phyloP scores from a whole-genome alignment of 2,888 invertebrate genomes.

The Melanotus villosus region DNA sequence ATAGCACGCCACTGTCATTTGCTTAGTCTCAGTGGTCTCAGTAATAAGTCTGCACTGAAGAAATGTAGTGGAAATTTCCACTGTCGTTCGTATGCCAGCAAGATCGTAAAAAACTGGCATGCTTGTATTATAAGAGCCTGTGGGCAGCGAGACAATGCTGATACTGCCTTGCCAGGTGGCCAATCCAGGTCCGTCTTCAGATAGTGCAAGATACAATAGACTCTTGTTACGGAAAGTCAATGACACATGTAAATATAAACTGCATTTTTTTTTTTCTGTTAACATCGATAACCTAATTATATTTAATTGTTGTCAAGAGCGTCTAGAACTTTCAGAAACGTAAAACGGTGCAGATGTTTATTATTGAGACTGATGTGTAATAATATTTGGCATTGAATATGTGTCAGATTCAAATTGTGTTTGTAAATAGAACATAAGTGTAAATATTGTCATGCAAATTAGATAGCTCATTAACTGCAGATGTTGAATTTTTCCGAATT shows the following conservation, averaged over 20 bases:
- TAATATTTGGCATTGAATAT: too few species aligned
- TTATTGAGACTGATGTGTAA: too few species aligned
- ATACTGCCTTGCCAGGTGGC: slow-evolving; percentile 27
- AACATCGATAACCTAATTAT: neutral
- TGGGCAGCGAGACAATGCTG: slow-evolving; percentile 28
- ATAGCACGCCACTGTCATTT: slow-evolving; percentile 29
- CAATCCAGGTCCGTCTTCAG: slow-evolving; percentile 18
- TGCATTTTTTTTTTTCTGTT: neutral
- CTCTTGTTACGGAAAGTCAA: too few species aligned
- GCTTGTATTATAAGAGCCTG: slow-evolving; percentile 14
- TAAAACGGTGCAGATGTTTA: neutral
- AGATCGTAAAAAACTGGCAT: slow-evolving; percentile 22
- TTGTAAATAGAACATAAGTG: too few species aligned
- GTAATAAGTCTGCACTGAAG: slow-evolving; percentile 16
- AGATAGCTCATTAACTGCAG: too few species aligned
- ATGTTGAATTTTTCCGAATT: too few species aligned
- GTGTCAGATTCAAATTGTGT: too few species aligned
- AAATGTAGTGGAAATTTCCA: slow-evolving; percentile 44
- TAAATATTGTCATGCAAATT: too few species aligned
- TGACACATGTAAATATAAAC: too few species aligned
- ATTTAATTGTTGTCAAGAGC: neutral
- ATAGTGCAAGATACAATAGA: neutral
- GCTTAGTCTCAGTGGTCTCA: neutral
- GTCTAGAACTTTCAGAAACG: too few species aligned
- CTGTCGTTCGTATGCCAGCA: slow-evolving; percentile 24